phyloP scores from a whole-genome alignment of 2,113 vertebrate species.

The Pongo pygmaeus region DNA sequence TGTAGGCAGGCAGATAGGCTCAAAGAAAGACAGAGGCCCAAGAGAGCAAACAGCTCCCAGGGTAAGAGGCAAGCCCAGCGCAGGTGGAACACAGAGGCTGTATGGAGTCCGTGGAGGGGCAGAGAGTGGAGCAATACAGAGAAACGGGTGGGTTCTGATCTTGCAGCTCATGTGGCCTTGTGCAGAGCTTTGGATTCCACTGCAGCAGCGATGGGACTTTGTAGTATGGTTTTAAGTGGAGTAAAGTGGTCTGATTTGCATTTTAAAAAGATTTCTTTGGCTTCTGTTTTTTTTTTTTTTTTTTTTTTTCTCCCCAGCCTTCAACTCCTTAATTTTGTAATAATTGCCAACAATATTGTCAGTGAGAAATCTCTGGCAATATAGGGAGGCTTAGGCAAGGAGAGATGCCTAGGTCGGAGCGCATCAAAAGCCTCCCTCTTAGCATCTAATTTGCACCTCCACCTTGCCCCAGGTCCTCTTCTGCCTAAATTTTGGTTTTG shows the following conservation, averaged over 20 bases:
- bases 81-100: fast-evolving
- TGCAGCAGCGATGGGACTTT: too few species aligned
- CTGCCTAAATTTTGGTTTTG: slow-evolving; percentile 56
- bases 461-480: background rate
- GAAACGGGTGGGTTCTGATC: background rate
- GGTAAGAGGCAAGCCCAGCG: too few species aligned
- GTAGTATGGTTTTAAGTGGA: background rate
- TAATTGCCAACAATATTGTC: background rate
- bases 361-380: background rate
- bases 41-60: fast-evolving
- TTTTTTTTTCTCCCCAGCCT: background rate
- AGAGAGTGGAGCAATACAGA: background rate
- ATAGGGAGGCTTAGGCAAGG: background rate
- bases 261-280: background rate
- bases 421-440: background rate
- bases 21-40: background rate
- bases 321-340: background rate
- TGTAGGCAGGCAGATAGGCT: background rate
- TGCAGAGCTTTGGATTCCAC: background rate
- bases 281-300: background rate
- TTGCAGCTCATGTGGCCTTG: too few species aligned
- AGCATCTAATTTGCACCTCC: background rate
- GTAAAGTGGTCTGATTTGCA: background rate
- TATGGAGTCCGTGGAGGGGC: fast-evolving
- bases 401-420: background rate